A percentile compares a stretch with the other conserved stretches of the same genome.
Conservation (phyloP, 1,140 invertebrate species). For the Cataglyphis hispanica region DNA sequence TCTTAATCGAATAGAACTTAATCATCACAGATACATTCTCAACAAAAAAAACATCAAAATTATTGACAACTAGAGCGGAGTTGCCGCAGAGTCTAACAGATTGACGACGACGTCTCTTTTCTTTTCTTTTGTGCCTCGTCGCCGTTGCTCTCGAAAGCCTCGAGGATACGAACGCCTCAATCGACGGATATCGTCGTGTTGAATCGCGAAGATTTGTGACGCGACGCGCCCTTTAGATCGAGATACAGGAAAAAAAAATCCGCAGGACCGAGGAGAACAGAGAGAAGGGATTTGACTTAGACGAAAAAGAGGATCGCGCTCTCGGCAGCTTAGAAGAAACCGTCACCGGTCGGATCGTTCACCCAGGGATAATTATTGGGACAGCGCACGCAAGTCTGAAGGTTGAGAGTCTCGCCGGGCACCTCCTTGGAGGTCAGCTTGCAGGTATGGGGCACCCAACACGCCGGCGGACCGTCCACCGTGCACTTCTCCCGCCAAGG, state of each 20-base stretch:
- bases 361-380: slow-evolving; percentile 98
- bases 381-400: slow-evolving; percentile 97
- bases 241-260: not conserved
- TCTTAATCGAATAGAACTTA: slow-evolving; percentile 38
- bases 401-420: slow-evolving; percentile 96
- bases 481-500: slow-evolving; percentile 97
- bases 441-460: slow-evolving; percentile 96
- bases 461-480: slow-evolving; percentile 92
- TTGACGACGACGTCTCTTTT: slow-evolving; percentile 22
- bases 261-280: slow-evolving; percentile 21
- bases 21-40: slow-evolving; percentile 58
- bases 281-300: slow-evolving; percentile 77
- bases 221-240: slow-evolving; percentile 25
- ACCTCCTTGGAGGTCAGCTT: slow-evolving; percentile 96
- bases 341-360: slow-evolving; percentile 96
- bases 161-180: slow-evolving; percentile 1
- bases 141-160: slow-evolving; percentile 16
- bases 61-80: slow-evolving; percentile 41
- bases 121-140: slow-evolving; percentile 5
- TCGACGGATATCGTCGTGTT: slow-evolving; percentile 19
- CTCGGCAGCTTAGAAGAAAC: slow-evolving; percentile 91
- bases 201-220: slow-evolving; percentile 48
- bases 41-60: slow-evolving; percentile 32
- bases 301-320: slow-evolving; percentile 73
- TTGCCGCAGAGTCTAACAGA: slow-evolving; percentile 24